Evolutionary conservation across 2,888 invertebrate genomes (phyloP), one percentile per base, ranked within the genome.

Genomic region (Spodoptera exigua): DNA sequence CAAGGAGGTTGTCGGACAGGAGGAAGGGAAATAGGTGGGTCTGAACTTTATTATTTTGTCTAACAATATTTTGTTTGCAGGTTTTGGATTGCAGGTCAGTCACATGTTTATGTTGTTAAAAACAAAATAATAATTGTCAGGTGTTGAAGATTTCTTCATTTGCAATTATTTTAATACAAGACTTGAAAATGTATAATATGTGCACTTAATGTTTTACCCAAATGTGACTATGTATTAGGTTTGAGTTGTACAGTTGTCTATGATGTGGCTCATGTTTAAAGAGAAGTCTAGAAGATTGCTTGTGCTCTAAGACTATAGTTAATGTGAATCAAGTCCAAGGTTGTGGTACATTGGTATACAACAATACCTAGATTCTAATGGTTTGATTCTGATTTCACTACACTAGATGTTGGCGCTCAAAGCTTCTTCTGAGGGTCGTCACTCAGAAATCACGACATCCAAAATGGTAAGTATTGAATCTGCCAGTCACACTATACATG

Each of bases 1-100:
- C 85, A 97, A 97, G 86, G 98, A 98, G 89, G 93, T 97, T 17
- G 95, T 96, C 1, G 96, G 96, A 46, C 95, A 95, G 74, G 95
- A 95, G 66, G 93, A 93, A 34, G 90, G 88, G 54, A 84, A 88
- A 67, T 90, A 92, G 93, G 93, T 93, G 89, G 87, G 93, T 89
- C 36, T 36, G 43, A 74, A 78, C 60, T 70, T 76, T 77, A 64
- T 58, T 81, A 68, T 76, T 65, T 74, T 73, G 62, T 67, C 67
- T 69, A 45, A 65, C 41, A 41, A 57, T 27, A 53, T 70, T 70
- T 80, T 58, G 67, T 82, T 88, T 82, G 51, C 92, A 90, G 90
- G 78, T 72, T 46, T 70, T 79, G 79, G 77, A 72, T 61, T 53
- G 12, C 75, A 90, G 92, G 92, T 92, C 76, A 86, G 91, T 91